Conservation (phyloP, 2,797 vertebrate species). For the Momotus momota region DNA sequence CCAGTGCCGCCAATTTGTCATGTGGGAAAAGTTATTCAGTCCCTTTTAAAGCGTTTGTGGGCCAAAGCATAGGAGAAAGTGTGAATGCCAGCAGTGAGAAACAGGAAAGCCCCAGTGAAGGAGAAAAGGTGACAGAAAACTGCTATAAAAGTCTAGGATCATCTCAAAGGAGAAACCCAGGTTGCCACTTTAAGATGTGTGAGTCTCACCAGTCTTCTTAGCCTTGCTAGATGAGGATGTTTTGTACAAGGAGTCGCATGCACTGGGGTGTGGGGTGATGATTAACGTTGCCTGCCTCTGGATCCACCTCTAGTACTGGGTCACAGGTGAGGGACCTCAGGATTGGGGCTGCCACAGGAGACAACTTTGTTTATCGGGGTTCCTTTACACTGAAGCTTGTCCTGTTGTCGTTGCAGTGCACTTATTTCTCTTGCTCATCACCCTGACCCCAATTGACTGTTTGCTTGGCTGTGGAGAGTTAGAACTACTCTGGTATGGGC, state of each 20-base stretch:
- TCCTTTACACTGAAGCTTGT: not conserved
- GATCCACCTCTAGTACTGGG: not conserved
- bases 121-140: not conserved
- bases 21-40: conserved; percentile 36
- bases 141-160: not conserved
- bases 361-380: accelerated
- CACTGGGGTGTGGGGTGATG: accelerated
- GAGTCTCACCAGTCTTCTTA: not conserved
- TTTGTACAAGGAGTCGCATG: not conserved
- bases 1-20: conserved; percentile 46
- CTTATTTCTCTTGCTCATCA: not conserved
- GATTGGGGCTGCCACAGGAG: not conserved
- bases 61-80: not conserved
- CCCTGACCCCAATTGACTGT: not conserved
- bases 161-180: not conserved
- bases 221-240: not conserved
- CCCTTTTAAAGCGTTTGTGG: not conserved
- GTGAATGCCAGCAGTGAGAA: conserved; percentile 30
- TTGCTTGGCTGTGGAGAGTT: not conserved
- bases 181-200: not conserved
- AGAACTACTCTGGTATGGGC: not conserved
- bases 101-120: not conserved
- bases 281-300: not conserved
- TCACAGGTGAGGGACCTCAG: not conserved
- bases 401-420: accelerated